Percentiles rank a stretch among this genome's conserved stretches.
Evolutionary conservation across 2,797 vertebrate species (phyloP).

Genomic region (Fundulus diaphanus): DNA sequence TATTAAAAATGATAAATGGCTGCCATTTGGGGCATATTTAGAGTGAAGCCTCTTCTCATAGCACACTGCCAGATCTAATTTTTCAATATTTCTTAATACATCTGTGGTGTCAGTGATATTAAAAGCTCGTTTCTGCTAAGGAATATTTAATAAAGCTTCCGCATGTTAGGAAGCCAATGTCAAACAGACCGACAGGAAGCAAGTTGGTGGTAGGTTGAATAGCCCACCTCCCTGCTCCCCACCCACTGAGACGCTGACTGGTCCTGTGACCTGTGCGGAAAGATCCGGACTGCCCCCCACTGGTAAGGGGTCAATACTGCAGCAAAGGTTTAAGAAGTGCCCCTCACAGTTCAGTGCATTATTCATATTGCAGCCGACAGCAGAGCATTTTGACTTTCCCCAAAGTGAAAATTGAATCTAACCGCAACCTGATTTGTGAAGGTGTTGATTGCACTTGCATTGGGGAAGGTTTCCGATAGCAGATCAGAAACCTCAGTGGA

Average conservation of each 20-base stretch:
- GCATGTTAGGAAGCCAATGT: conserved; percentile 73
- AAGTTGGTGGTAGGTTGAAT: conserved; percentile 69
- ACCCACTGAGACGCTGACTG: conserved; percentile 61
- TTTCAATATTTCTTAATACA: conserved; percentile 75
- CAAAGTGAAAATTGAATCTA: conserved; percentile 73
- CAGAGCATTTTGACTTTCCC: conserved; percentile 65
- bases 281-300: conserved; percentile 73
- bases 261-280: conserved; percentile 63
- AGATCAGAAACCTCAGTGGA: conserved; percentile 13
- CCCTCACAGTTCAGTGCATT: conserved; percentile 73
- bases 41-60: conserved; percentile 56
- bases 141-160: conserved; percentile 69
- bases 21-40: conserved; percentile 68
- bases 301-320: conserved; percentile 80
- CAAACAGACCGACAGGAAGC: conserved; percentile 65
- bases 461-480: conserved; percentile 16
- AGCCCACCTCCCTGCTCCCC: conserved; percentile 38
- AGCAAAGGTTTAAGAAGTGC: conserved; percentile 63
- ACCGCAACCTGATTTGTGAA: conserved; percentile 52
- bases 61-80: conserved; percentile 66
- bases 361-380: conserved; percentile 65
- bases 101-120: conserved; percentile 74
- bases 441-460: conserved; percentile 35
- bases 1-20: conserved; percentile 77
- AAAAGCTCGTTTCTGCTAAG: conserved; percentile 72